These are phyloP conservation scores for Lasioglossum baleicum DNA, from an alignment of 1,140 invertebrate species.

Conservation along the genomic window DNA sequence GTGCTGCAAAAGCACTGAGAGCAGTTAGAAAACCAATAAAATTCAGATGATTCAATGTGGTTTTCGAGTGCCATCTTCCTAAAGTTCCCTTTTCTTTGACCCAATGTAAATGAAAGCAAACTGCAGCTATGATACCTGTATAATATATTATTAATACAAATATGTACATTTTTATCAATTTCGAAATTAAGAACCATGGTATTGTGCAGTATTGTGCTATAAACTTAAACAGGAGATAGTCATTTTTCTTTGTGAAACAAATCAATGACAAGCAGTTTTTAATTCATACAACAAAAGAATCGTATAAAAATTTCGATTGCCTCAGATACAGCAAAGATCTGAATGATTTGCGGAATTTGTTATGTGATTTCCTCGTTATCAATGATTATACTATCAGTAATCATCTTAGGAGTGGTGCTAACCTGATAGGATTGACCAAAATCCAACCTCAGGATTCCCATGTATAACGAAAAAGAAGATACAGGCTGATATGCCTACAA, in stretches of 20 bases:
- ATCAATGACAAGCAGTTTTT: not conserved
- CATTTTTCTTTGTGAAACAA: not conserved
- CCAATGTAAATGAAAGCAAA: slow-evolving; percentile 64
- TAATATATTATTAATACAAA: not conserved
- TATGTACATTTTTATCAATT: too few species aligned
- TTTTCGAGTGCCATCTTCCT: slow-evolving; percentile 55
- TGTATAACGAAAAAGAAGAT: slow-evolving; percentile 54
- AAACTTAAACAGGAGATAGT: not conserved
- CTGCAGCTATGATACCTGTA: slow-evolving; percentile 50
- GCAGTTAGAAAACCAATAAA: slow-evolving; percentile 55
- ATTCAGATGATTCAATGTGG: slow-evolving; percentile 52
- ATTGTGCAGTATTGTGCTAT: not conserved
- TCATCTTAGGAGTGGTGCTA: slow-evolving; percentile 17
- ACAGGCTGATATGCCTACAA: slow-evolving; percentile 53
- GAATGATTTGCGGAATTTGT: not conserved
- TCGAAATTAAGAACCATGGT: not conserved
- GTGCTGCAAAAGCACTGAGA: slow-evolving; percentile 38
- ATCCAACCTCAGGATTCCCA: slow-evolving; percentile 57
- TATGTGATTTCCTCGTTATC: too few species aligned
- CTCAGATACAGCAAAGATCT: too few species aligned
- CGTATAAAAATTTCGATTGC: too few species aligned
- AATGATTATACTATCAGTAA: not conserved
- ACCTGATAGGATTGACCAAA: slow-evolving; percentile 65
- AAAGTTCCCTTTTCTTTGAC: slow-evolving; percentile 53
- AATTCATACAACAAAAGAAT: not conserved